These are phyloP conservation scores for Prolemur simus DNA, from an alignment of 2,113 vertebrate species.

Conservation along the genomic window DNA sequence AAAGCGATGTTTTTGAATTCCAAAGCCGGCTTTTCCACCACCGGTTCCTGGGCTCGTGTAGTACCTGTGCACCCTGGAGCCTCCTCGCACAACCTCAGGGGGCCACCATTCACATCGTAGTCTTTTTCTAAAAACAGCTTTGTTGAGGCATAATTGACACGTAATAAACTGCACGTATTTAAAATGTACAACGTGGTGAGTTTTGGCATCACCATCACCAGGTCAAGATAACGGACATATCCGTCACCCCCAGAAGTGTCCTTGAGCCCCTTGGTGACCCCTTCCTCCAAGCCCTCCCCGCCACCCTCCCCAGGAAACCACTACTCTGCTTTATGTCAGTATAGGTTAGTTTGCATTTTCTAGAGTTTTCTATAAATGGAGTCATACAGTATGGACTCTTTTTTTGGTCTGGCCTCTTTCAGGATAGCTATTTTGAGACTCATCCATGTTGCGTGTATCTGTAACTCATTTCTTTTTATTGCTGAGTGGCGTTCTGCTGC, in stretches of 20 bases:
- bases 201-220: neutral
- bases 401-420: neutral
- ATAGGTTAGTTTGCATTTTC: neutral
- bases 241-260: neutral
- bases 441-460: neutral
- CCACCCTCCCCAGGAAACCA: neutral
- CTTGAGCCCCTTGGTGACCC: rapidly evolving
- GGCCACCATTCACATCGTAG: rapidly evolving
- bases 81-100: neutral
- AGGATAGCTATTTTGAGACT: neutral
- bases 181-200: neutral
- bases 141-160: neutral
- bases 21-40: neutral
- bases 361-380: neutral
- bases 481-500: neutral
- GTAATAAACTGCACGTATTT: too few relatives aligned
- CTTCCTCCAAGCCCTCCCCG: rapidly evolving
- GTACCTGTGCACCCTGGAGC: neutral
- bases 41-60: neutral
- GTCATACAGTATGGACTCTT: too few relatives aligned
- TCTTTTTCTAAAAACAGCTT: neutral
- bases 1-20: neutral
- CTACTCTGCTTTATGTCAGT: neutral
- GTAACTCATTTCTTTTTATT: neutral
- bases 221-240: neutral